phyloP scores from a whole-genome alignment of 2,888 invertebrate genomes.

The Galerucella nymphaeae region DNA sequence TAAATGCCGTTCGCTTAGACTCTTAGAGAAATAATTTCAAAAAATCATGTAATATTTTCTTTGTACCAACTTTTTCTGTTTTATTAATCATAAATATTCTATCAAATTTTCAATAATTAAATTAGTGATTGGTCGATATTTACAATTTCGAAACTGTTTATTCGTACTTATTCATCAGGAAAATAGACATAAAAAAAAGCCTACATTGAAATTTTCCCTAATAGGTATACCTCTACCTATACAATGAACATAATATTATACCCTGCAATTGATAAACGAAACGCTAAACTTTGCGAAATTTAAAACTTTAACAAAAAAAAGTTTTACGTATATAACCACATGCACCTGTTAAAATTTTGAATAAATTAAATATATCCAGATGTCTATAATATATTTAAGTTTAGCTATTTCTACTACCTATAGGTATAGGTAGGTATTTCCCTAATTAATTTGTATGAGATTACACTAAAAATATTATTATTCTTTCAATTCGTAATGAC shows the following conservation, averaged over 20 bases:
- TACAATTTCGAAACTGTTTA: not conserved
- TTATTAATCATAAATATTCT: too few relatives aligned
- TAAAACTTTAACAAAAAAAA: not conserved
- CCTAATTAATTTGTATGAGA: conserved; percentile 17
- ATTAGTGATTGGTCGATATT: not conserved
- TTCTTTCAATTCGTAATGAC: not conserved
- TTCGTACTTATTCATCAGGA: not conserved
- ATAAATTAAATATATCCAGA: not conserved
- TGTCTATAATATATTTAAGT: not conserved
- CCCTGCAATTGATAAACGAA: too few relatives aligned
- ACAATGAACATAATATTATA: too few relatives aligned
- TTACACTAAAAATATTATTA: conserved; percentile 15
- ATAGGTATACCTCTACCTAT: too few relatives aligned
- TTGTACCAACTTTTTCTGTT: not conserved
- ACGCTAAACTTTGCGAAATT: too few relatives aligned
- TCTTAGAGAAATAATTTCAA: too few relatives aligned
- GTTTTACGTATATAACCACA: not conserved
- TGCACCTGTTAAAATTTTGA: not conserved
- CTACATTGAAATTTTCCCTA: too few relatives aligned
- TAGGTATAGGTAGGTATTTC: too few relatives aligned
- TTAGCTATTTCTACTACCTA: not conserved
- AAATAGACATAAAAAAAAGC: too few relatives aligned
- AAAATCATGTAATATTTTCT: too few relatives aligned
- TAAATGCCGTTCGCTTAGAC: too few relatives aligned
- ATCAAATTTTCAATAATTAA: too few relatives aligned